A percentile compares a stretch with the other conserved stretches of the same genome.
Conservation (phyloP, 1,140 invertebrate genomes). For the Harpegnathos saltator region DNA sequence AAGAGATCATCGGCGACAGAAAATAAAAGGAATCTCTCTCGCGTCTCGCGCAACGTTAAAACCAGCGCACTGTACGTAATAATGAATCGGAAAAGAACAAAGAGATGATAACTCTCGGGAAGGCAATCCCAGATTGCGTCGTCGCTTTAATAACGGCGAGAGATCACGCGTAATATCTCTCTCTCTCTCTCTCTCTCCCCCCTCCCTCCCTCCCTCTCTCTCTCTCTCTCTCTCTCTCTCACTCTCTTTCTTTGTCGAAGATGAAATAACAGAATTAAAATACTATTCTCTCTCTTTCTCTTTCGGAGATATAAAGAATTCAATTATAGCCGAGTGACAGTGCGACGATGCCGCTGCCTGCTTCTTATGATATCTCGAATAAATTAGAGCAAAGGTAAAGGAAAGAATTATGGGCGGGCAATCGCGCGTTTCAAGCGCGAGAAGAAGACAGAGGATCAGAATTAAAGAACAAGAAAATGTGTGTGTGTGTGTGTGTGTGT, state of each 20-base stretch:
- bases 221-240: too few species aligned
- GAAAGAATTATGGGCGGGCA: not conserved
- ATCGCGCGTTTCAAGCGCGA: not conserved
- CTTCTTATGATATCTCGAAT: not conserved
- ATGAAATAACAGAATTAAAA: slow-evolving; percentile 17
- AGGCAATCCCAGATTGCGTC: not conserved
- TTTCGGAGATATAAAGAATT: not conserved
- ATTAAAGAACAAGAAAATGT: too few species aligned
- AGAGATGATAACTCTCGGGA: not conserved
- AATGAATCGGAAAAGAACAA: not conserved
- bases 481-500: too few species aligned
- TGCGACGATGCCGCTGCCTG: not conserved
- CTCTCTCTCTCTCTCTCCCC: not conserved
- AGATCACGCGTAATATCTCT: not conserved
- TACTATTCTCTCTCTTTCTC: not conserved
- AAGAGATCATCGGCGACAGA: not conserved
- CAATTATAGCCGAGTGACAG: slow-evolving; percentile 11
- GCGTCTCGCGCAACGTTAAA: not conserved
- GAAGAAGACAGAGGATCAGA: too few species aligned
- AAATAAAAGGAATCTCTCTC: slow-evolving; percentile 9
- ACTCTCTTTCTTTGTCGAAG: not conserved
- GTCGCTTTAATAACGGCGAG: not conserved
- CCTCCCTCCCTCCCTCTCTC: not conserved
- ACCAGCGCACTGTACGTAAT: not conserved
- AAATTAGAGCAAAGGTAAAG: slow-evolving; percentile 13